phyloP scores from a whole-genome alignment of 64 coral and sea anemone species.

The Montipora sp. region DNA sequence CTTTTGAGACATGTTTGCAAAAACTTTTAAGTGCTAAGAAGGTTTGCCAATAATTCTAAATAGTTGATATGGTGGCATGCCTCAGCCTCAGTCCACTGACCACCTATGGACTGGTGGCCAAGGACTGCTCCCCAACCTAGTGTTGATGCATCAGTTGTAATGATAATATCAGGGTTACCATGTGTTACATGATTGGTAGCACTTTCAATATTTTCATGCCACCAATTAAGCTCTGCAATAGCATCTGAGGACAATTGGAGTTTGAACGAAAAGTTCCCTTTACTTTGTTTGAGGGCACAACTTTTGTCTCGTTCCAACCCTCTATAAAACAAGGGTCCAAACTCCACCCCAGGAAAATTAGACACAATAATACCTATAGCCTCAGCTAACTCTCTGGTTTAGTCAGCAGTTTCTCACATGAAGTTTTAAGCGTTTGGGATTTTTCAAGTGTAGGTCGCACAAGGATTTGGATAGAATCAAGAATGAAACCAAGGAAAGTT shows the following conservation, averaged over 20 bases:
- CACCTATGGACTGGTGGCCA: conserved; percentile 6
- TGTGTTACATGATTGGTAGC: conserved; percentile 14
- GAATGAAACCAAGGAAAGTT: conserved; percentile 36
- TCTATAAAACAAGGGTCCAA: conserved; percentile 40
- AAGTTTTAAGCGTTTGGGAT: background rate
- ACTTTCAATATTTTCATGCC: conserved; percentile 28
- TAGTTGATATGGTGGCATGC: conserved; percentile 50
- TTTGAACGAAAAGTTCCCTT: conserved; percentile 12
- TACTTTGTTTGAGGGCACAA: background rate
- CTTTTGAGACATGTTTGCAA: background rate
- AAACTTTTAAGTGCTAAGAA: conserved; percentile 60
- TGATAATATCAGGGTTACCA: conserved; percentile 11
- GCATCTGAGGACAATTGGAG: background rate
- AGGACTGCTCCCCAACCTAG: conserved; percentile 23
- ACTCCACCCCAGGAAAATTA: conserved; percentile 45
- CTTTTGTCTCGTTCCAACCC: conserved; percentile 1
- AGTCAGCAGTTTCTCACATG: background rate
- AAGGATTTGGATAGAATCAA: conserved; percentile 44
- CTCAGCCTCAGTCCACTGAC: conserved; percentile 47
- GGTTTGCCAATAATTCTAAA: conserved; percentile 28
- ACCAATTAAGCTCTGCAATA: background rate
- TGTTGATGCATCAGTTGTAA: conserved; percentile 26
- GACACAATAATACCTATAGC: conserved; percentile 1
- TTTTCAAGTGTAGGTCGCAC: conserved; percentile 8
- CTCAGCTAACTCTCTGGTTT: background rate